phyloP scores from a whole-genome alignment of 2,113 vertebrate genomes.

The Tamias sibiricus region DNA sequence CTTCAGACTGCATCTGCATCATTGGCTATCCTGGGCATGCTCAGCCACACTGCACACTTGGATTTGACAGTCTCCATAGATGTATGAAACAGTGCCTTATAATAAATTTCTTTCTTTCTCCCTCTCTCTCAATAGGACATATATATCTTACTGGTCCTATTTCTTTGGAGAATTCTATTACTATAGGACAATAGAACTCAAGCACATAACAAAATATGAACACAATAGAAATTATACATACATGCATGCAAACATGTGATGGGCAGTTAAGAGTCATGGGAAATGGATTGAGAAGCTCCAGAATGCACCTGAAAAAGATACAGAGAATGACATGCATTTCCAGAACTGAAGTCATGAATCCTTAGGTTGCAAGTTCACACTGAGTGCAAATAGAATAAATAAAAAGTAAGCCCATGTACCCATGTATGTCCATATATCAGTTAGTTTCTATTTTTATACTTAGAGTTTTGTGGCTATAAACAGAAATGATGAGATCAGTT shows the following conservation, averaged over 20 bases:
- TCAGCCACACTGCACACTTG: neutral
- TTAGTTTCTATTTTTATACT: too few relatives aligned
- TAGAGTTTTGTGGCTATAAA: too few relatives aligned
- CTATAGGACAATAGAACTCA: neutral
- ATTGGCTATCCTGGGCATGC: neutral
- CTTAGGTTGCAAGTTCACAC: neutral
- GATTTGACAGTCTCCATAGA: neutral
- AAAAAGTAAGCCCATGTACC: conserved; percentile 48
- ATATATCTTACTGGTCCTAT: neutral
- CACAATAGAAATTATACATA: neutral
- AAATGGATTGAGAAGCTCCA: neutral
- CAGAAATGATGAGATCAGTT: too few relatives aligned
- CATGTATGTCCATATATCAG: too few relatives aligned
- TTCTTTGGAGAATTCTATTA: neutral
- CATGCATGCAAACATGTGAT: neutral
- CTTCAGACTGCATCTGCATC: neutral
- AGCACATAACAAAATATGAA: neutral
- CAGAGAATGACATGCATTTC: neutral
- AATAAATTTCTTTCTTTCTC: neutral
- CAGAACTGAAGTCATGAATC: neutral
- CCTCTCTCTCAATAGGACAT: neutral
- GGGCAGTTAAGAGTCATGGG: neutral
- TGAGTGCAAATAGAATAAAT: neutral
- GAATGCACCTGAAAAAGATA: neutral
- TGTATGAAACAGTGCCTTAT: neutral